phyloP scores from a whole-genome alignment of 2,797 vertebrate species.

The Notamacropus eugenii region DNA sequence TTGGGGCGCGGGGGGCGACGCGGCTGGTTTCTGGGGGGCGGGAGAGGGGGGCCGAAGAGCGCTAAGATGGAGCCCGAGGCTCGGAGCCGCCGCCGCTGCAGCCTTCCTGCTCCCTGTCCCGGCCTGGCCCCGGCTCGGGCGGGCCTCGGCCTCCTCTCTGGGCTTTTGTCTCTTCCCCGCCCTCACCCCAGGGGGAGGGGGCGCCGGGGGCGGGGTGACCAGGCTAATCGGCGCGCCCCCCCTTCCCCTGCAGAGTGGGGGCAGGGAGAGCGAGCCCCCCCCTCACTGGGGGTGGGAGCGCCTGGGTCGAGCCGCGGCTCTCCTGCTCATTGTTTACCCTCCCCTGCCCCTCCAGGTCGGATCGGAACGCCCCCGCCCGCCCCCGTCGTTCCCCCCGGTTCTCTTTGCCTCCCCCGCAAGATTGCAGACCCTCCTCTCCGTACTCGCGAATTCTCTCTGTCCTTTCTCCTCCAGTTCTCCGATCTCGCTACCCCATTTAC shows the following conservation, averaged over 20 bases:
- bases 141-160: conserved; percentile 45
- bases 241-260: not conserved
- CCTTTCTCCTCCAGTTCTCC: not conserved
- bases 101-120: conserved; percentile 34
- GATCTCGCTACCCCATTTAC: not conserved
- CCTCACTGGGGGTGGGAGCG: not conserved
- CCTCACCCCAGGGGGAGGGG: not conserved
- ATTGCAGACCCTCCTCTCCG: not conserved
- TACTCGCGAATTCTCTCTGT: not conserved
- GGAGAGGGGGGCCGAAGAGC: conserved; percentile 53
- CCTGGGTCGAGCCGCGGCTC: not conserved
- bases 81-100: conserved; percentile 39
- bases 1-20: conserved; percentile 55
- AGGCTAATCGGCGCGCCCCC: not conserved
- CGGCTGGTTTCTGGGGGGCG: conserved; percentile 53
- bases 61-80: conserved; percentile 81
- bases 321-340: not conserved
- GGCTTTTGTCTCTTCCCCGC: not conserved
- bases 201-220: not conserved
- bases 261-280: not conserved
- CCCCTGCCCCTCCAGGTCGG: not conserved
- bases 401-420: not conserved
- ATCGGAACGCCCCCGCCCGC: not conserved
- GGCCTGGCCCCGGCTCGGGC: conserved; percentile 15
- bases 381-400: not conserved